Evolutionary conservation across 2,797 vertebrate species (phyloP), one percentile per base, ranked within the genome.

Genomic region (Gephyroberyx darwinii): DNA sequence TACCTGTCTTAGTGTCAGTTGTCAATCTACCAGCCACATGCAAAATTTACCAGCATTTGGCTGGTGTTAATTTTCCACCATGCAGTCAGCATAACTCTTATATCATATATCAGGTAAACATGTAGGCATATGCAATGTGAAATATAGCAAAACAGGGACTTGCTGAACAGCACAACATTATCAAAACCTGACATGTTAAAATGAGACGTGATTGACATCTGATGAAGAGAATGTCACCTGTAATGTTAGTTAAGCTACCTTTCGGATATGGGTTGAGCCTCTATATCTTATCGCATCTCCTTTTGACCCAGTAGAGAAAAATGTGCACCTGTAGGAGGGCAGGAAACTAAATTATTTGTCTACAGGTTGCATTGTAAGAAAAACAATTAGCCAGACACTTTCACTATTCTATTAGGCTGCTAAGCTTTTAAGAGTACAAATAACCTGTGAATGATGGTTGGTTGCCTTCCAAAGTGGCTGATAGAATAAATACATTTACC

Each of bases 351-450:
- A 65, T 67, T n/a, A 71, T 65, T 59, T 61, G 31, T 58, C 41
- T 48, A 43, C 61, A 65, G 55, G 19, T 39, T 33, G 33, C 37
- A 8, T 52, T 63, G 41, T 59, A 64, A 67, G 74, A 39, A 26
- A 26, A 26, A 26, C 39, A 41, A 41, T 41, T 53, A 26, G 8
- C 9, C 22, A 22, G 7, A 17, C 39, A 55, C 41, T n/a, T 16
- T 5, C 43, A 12, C 22, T 55, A 33, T 59, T 74, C 57, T 75
- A 13, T 14, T 0, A 12, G 48, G 5, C 39, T 37, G 65, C 72
- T 41, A 31, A 1, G 80, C 82, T 86, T 86, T 67, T 76, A 19
- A 76, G 71, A 43, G 1, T 43, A 43, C 84, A 65, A 71, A 82
- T 79, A 8, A 65, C 26, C n/a, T 31, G 8, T 0, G 1, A 50